Evolutionary conservation across 2,113 vertebrate species (phyloP).

Genomic region (Cacatua alba): DNA sequence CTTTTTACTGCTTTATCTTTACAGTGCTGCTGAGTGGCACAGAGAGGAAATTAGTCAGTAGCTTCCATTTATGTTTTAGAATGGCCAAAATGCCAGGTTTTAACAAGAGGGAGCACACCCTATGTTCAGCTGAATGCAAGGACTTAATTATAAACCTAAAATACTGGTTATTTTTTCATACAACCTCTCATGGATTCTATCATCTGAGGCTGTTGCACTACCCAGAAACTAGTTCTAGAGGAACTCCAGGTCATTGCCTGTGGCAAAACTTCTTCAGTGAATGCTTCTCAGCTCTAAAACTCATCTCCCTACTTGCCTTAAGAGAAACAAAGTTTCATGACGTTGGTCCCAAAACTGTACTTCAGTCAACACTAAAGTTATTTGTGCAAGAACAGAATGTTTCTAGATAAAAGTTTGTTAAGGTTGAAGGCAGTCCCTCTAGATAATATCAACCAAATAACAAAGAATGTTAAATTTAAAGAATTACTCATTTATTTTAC

Average conservation of each 20-base stretch:
- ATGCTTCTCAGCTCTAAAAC: neutral
- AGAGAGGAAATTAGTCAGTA: neutral
- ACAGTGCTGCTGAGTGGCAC: neutral
- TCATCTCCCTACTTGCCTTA: neutral
- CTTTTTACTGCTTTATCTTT: neutral
- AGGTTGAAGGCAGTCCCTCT: neutral
- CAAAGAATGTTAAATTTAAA: conserved; percentile 22
- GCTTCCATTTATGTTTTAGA: neutral
- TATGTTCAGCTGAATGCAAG: neutral
- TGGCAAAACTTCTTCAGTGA: neutral
- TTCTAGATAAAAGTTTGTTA: neutral
- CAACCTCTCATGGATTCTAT: neutral
- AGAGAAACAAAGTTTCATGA: neutral
- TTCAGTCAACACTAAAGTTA: neutral
- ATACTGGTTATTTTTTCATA: neutral
- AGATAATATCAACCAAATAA: conserved; percentile 41
- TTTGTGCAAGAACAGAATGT: neutral
- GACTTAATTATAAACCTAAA: neutral
- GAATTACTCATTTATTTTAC: conserved; percentile 66
- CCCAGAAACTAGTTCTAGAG: neutral
- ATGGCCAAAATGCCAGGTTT: neutral
- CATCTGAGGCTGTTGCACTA: neutral
- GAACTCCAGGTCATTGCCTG: neutral
- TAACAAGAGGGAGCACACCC: neutral
- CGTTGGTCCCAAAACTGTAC: neutral